A percentile compares a stretch with the other conserved stretches of the same genome.
phyloP scores from a whole-genome alignment of 2,888 invertebrate genomes.

The Neoaliturus tenellus region DNA sequence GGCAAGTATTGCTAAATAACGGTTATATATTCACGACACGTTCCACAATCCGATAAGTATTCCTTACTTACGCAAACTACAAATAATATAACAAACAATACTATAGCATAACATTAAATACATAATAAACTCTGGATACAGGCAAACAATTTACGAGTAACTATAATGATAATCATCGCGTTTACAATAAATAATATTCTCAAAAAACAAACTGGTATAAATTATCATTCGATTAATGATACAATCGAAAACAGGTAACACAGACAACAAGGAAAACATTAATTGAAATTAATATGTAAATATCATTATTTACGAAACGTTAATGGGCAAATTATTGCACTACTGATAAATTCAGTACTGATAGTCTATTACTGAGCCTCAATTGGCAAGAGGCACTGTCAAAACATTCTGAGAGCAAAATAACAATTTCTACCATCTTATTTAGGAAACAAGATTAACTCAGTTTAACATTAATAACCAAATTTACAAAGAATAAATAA shows the following conservation, averaged over 20 bases:
- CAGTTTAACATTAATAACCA: neutral
- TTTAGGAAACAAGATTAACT: neutral
- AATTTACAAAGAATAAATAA: neutral
- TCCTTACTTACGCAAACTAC: slow-evolving; percentile 36
- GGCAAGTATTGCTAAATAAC: neutral
- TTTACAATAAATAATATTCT: slow-evolving; percentile 48
- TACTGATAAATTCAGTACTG: slow-evolving; percentile 47
- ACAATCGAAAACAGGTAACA: slow-evolving; percentile 48
- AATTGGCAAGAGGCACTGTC: neutral
- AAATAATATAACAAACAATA: slow-evolving; percentile 47
- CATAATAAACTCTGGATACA: slow-evolving; percentile 51
- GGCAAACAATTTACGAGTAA: slow-evolving; percentile 39
- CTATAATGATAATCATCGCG: slow-evolving; percentile 42
- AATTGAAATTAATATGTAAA: slow-evolving; percentile 16
- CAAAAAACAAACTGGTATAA: slow-evolving; percentile 25
- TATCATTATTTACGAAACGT: neutral
- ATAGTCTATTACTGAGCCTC: slow-evolving; percentile 3
- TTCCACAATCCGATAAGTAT: slow-evolving; percentile 46
- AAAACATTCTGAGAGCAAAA: slow-evolving; percentile 27
- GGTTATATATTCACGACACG: neutral
- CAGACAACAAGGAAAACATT: slow-evolving; percentile 43
- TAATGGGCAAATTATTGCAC: slow-evolving; percentile 34
- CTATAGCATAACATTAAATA: slow-evolving; percentile 46
- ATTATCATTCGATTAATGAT: slow-evolving; percentile 29
- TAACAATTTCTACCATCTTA: neutral